A percentile compares a stretch with the other conserved stretches of the same genome.
phyloP scores from a whole-genome alignment of 2,888 invertebrate species.

The Tridacna crocea region DNA sequence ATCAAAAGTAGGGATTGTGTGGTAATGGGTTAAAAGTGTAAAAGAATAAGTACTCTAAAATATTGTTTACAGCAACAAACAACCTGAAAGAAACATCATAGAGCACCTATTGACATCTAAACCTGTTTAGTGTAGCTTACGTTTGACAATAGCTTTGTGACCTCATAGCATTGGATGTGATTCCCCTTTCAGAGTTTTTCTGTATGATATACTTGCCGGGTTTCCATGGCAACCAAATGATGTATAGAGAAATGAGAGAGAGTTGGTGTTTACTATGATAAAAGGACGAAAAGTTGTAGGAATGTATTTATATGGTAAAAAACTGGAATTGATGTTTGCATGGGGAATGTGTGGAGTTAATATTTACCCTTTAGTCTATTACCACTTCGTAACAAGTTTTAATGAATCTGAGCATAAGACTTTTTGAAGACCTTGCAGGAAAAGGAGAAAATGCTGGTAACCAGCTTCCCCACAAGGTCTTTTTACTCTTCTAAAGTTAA shows the following conservation, averaged over 20 bases:
- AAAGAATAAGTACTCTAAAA: too few species aligned
- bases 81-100: too few species aligned
- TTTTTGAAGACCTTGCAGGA: too few species aligned
- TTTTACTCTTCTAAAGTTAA: too few species aligned
- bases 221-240: constrained; percentile 52
- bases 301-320: constrained; percentile 22
- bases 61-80: too few species aligned
- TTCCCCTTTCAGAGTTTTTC: constrained; percentile 37
- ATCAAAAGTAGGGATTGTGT: too few species aligned
- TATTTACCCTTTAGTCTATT: not conserved
- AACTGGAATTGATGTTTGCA: not conserved
- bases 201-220: constrained; percentile 38
- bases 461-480: too few species aligned
- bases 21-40: too few species aligned
- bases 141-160: constrained; percentile 23
- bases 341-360: not conserved
- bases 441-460: too few species aligned
- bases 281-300: constrained; percentile 22
- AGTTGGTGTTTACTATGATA: constrained; percentile 16
- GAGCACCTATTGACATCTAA: too few species aligned
- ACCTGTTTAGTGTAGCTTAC: not conserved
- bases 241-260: constrained; percentile 48
- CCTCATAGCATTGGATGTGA: constrained; percentile 26
- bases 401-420: not conserved
- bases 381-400: not conserved